Evolutionary conservation across 2,888 invertebrate genomes (phyloP), one percentile per base, ranked within the genome.

Genomic region (Lasioglossum leucozonium): DNA sequence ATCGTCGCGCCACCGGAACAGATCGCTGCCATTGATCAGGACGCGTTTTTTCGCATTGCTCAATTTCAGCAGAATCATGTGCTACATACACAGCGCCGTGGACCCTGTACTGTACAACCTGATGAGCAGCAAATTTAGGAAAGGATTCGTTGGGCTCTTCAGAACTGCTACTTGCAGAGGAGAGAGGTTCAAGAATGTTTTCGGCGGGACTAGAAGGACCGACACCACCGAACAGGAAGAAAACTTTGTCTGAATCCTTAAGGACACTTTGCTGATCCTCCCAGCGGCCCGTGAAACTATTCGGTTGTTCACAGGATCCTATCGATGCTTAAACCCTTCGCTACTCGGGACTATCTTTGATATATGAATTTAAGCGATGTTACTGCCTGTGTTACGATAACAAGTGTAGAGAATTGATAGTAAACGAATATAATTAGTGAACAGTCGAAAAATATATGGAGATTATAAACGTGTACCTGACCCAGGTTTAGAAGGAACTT

Each of bases 71-170:
- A 96, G 98, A 88, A 97, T 98, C 74, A 98, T 98, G 97, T 95
- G 98, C 77, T 98, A 98, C 93, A 96, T 98, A 86, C 98, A 99
- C 95, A 98, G 98, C 5, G 98, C 98, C 65, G 96, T 98, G 89
- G 98, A 99, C 95, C 98, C 98, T 0, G 97, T 98, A 90, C 95
- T 99, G n/a, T 99, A 99, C 94, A 98, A 98, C 94, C 95, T 98
- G 87, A 98, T 98, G 97, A 98, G 98, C 67, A 98, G 98, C 4
- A 98, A 98, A 95, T 99, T 99, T 93, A 96, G 98, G 4, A 96
- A 97, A 80, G 98, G 98, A 0, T 98, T 98, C 92, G 96, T 97
- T 80, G 96, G 96, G 92, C 96, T 98, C 0, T 97, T 97, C 92
- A 96, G 96, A 67, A 95, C 96, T 89, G 96, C 95, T 81, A 96